Conservation (phyloP, 2,888 invertebrate species). For the Agonopterix heracliana region DNA sequence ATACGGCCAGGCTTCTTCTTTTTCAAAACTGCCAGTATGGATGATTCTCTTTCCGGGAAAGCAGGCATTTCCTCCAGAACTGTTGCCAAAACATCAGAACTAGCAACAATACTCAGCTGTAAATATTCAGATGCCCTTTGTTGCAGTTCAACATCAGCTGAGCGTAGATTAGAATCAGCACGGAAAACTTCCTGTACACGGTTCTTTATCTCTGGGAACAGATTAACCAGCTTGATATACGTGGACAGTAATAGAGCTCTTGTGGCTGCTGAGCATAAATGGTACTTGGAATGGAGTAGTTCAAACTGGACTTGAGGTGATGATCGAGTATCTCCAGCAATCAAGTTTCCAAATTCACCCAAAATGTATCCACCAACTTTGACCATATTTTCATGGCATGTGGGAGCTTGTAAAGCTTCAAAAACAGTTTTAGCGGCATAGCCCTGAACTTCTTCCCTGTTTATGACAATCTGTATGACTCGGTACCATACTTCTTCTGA, state of each 20-base stretch:
- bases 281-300: slow-evolving; percentile 98
- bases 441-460: slow-evolving; percentile 99
- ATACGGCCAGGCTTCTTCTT: slow-evolving; percentile 98
- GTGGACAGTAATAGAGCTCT: slow-evolving; percentile 97
- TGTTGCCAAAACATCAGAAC: slow-evolving; percentile 97
- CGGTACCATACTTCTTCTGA: slow-evolving; percentile 99
- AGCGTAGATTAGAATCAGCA: slow-evolving; percentile 96
- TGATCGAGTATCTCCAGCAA: slow-evolving; percentile 98
- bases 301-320: slow-evolving; percentile 99
- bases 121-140: slow-evolving; percentile 99
- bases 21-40: slow-evolving; percentile 97
- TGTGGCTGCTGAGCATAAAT: slow-evolving; percentile 97
- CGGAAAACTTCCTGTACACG: slow-evolving; percentile 96
- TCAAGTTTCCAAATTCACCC: slow-evolving; percentile 99
- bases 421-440: slow-evolving; percentile 99
- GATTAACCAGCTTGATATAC: slow-evolving; percentile 99
- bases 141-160: slow-evolving; percentile 98
- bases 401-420: slow-evolving; percentile 98
- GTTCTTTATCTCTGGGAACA: slow-evolving; percentile 98
- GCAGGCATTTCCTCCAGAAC: slow-evolving; percentile 99
- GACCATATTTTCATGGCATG: slow-evolving; percentile 99
- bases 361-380: slow-evolving; percentile 99
- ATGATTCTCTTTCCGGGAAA: slow-evolving; percentile 98
- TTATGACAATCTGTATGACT: slow-evolving; percentile 99
- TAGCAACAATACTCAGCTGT: slow-evolving; percentile 95